A percentile compares a stretch with the other conserved stretches of the same genome.
Conservation (phyloP, 2,797 vertebrate species). For the Myotis myotis region DNA sequence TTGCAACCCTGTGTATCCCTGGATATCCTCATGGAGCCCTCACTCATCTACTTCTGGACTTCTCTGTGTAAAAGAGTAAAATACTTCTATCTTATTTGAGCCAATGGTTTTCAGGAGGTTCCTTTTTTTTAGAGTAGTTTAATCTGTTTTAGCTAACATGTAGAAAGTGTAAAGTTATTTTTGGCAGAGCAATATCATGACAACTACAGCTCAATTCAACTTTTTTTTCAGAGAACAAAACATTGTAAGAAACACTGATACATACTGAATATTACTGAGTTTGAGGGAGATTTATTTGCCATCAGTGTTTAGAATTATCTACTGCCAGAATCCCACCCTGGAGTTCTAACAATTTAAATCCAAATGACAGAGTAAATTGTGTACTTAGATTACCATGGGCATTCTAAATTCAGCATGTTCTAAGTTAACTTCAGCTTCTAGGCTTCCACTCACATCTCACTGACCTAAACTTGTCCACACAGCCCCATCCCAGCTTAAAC, state of each 20-base stretch:
- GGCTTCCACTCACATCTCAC: not conserved
- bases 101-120: not conserved
- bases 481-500: not conserved
- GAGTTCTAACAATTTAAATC: not conserved
- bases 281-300: not conserved
- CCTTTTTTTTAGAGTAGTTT: not conserved
- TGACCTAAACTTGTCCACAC: not conserved
- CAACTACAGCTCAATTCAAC: not conserved
- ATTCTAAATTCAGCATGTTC: not conserved
- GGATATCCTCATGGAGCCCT: not conserved
- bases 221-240: not conserved
- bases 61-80: not conserved
- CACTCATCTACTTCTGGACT: not conserved
- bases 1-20: not conserved
- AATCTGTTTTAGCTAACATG: not conserved
- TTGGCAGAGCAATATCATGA: not conserved
- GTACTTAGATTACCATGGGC: not conserved
- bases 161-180: not conserved
- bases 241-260: not conserved
- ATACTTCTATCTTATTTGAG: not conserved
- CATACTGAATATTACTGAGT: not conserved
- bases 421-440: not conserved
- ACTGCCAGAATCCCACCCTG: not conserved
- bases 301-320: not conserved
- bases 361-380: constrained; percentile 6